phyloP scores from a whole-genome alignment of 2,797 vertebrate genomes.

The Eulemur rubriventer region DNA sequence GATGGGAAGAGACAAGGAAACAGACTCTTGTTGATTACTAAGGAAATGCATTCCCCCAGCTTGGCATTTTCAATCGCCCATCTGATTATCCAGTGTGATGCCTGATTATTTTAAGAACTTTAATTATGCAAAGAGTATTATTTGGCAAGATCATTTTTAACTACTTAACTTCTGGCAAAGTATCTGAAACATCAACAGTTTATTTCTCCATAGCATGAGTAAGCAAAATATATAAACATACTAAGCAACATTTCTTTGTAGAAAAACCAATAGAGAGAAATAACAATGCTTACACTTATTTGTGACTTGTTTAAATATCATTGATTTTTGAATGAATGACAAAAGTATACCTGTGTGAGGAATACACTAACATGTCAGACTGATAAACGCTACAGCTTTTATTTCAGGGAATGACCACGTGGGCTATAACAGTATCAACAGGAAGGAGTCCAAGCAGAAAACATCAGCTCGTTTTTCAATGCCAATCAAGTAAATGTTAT shows the following conservation, averaged over 20 bases:
- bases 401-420: conserved; percentile 24
- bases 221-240: conserved; percentile 27
- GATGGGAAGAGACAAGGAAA: conserved; percentile 9
- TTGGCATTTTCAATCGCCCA: conserved; percentile 40
- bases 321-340: conserved; percentile 30
- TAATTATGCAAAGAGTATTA: conserved; percentile 46
- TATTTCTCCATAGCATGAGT: conserved; percentile 25
- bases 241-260: conserved; percentile 17
- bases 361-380: conserved; percentile 42
- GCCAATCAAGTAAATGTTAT: not conserved
- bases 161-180: conserved; percentile 37
- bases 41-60: not conserved
- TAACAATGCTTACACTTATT: not conserved
- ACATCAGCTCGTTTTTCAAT: conserved; percentile 19
- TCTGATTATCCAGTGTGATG: conserved; percentile 7
- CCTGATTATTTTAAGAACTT: conserved; percentile 47
- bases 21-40: not conserved
- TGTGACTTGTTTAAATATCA: conserved; percentile 36
- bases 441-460: conserved; percentile 28
- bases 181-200: conserved; percentile 27
- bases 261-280: conserved; percentile 25
- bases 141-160: conserved; percentile 47
- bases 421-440: not conserved
- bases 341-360: conserved; percentile 43
- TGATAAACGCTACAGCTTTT: not conserved